Evolutionary conservation across 2,113 vertebrate genomes (phyloP).

Genomic region (Cynopterus brachyotis): DNA sequence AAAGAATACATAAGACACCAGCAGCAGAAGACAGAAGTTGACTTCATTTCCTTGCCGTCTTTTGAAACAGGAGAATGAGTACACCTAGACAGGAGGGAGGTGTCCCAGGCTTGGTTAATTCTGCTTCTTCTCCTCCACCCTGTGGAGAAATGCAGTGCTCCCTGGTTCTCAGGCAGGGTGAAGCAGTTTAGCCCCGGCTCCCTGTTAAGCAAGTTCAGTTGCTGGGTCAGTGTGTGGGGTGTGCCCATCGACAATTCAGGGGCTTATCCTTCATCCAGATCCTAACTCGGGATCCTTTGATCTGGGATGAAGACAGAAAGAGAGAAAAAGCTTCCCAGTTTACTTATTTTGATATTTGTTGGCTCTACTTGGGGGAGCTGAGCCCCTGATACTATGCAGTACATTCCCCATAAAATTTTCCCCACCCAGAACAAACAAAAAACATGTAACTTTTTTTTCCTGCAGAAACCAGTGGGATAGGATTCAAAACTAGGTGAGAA

Average conservation of each 20-base stretch:
- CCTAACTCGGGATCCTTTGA: constrained; percentile 80
- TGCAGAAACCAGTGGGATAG: constrained; percentile 55
- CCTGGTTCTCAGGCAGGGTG: constrained; percentile 80
- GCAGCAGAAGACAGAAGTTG: constrained; percentile 73
- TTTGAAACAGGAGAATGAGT: constrained; percentile 75
- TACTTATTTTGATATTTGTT: constrained; percentile 76
- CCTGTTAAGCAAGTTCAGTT: constrained; percentile 81
- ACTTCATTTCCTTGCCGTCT: constrained; percentile 75
- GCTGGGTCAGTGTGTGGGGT: constrained; percentile 79
- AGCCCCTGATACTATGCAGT: constrained; percentile 71
- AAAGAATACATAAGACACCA: constrained; percentile 71
- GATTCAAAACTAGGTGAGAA: constrained; percentile 57
- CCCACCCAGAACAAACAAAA: constrained; percentile 70
- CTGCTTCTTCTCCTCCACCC: constrained; percentile 81
- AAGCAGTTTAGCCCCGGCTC: constrained; percentile 79
- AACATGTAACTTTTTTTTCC: constrained; percentile 18
- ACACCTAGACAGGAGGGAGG: constrained; percentile 78
- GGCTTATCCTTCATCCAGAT: constrained; percentile 81
- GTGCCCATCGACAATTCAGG: constrained; percentile 79
- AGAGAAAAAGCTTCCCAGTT: constrained; percentile 82
- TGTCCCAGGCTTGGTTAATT: constrained; percentile 77
- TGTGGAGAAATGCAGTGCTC: constrained; percentile 81
- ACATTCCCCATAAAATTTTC: constrained; percentile 53
- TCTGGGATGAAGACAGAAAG: constrained; percentile 81
- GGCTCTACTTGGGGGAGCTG: constrained; percentile 71